Base-by-base conservation (phyloP, 2,113 vertebrate genomes). In the Bostrychus sinensis region DNA sequence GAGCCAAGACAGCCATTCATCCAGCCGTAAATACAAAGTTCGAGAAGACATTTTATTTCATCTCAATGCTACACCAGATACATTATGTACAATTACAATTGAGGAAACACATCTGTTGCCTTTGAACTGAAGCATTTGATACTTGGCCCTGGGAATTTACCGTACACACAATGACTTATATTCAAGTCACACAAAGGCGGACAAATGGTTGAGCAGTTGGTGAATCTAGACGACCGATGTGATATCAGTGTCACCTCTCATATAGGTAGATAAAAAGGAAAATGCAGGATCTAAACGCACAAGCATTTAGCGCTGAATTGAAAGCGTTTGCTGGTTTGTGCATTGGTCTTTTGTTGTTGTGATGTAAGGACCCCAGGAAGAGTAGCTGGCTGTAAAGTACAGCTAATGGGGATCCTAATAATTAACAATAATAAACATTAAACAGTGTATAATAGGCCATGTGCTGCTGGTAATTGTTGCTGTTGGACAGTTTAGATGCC, bases 1-100 rank as follows among this genome's bases (percentile, higher is more conserved):
- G 66, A 84, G 77, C 72, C 70, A 60, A 64, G 56, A 64, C 63
- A 32, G 66, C 64, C 19, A 39, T 70, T 57, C 66, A 60, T 66
- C 9, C 45, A 63, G 69, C 22, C 66, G 22, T 48, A 30, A 54
- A 61, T 25, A 55, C 38, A 72, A 38, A 71, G 43, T 57, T 43
- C 2, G 38, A 53, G 62, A 62, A 56, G 66, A 56, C 28, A 50
- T 57, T 67, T 32, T 4, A 42, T 64, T 57, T 56, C 11, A 32
- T 41, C 11, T 39, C 14, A 68, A 41, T 36, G 13, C 32, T 1
- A 9, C 48, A 28, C 43, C 45, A 50, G 64, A 9, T 26, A 23
- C 39, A 56, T 11, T 70, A 30, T 20, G 66, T 36, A 16, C n/a
- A 8, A 23, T 58, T 56, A 70, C 67, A 48, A 8, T 7, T 36